Percentiles rank a stretch among this genome's conserved stretches.
phyloP scores from a whole-genome alignment of 2,797 vertebrate genomes.

The Octomys mimax region DNA sequence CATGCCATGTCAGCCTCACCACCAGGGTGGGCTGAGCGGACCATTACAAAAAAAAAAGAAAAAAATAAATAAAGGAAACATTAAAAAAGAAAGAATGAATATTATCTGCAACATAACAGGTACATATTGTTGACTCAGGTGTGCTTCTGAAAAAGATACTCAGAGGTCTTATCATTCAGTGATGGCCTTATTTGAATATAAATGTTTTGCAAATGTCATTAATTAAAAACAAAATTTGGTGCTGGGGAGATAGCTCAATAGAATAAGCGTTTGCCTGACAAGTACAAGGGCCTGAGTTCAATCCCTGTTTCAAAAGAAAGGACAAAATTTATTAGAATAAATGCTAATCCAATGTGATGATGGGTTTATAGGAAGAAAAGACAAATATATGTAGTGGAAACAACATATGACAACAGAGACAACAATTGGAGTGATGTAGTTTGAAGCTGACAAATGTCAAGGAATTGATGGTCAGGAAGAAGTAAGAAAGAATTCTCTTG shows the following conservation, averaged over 20 bases:
- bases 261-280: no score
- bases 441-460: neutral
- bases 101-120: neutral
- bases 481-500: neutral
- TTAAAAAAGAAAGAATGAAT: neutral
- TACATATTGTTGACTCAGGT: neutral
- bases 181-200: constrained; percentile 23
- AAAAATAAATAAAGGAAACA: no score
- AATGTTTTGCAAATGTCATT: neutral
- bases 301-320: no score
- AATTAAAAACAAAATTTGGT: neutral
- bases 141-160: neutral
- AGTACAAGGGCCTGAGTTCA: no score
- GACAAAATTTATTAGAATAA: neutral
- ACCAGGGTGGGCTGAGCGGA: no score
- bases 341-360: neutral
- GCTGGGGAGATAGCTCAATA: no score
- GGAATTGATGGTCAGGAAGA: neutral
- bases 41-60: no score
- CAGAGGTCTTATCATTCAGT: neutral
- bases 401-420: neutral
- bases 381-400: neutral
- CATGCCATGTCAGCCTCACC: no score
- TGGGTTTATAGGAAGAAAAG: neutral
- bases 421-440: neutral